Conservation (phyloP, 2,888 invertebrate species). For the Sympetrum striolatum region DNA sequence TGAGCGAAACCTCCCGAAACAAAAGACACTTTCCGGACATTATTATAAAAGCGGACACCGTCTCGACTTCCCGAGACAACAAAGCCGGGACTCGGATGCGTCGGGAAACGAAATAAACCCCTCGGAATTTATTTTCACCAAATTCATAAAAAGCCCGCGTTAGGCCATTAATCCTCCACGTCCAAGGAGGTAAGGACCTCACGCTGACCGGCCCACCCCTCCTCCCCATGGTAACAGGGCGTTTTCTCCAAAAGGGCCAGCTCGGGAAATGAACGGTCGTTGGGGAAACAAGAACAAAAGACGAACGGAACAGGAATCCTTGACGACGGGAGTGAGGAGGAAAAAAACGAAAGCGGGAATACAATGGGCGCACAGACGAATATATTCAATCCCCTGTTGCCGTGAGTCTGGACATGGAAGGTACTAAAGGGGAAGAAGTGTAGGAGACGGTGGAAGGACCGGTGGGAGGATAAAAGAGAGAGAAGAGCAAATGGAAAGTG, state of each 20-base stretch:
- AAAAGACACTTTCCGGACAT: neutral
- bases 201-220: neutral
- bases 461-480: neutral
- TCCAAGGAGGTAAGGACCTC: neutral
- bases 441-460: neutral
- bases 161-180: neutral
- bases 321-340: neutral
- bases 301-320: neutral
- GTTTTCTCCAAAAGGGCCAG: neutral
- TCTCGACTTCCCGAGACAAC: neutral
- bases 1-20: neutral
- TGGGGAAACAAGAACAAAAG: neutral
- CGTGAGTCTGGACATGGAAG: neutral
- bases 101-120: neutral
- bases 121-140: neutral
- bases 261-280: neutral
- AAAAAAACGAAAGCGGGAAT: neutral
- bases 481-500: neutral
- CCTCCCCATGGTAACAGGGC: neutral
- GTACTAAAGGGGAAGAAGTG: neutral
- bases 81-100: neutral
- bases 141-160: neutral
- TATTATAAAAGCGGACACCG: neutral
- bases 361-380: neutral
- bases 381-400: neutral